phyloP scores from a whole-genome alignment of 2,888 invertebrate genomes.

The Drosophila pseudotalamancana region DNA sequence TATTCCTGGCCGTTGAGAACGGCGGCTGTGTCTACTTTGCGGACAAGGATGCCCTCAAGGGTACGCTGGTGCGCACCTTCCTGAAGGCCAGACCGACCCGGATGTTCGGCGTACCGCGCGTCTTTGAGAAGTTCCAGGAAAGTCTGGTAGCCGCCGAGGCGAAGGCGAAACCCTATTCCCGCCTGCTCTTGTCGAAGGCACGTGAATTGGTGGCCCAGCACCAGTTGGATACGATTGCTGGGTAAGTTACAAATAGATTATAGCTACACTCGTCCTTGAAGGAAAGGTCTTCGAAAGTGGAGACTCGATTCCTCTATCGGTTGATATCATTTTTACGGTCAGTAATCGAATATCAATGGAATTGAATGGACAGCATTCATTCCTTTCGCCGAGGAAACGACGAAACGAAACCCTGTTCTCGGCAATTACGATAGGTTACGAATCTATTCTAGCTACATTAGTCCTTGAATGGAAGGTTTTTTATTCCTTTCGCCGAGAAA shows the following conservation, averaged over 20 bases:
- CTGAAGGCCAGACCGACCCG: slow-evolving; percentile 91
- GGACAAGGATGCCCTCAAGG: slow-evolving; percentile 94
- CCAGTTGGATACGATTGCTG: slow-evolving; percentile 86
- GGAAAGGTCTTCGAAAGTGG: background rate
- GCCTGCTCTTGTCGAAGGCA: slow-evolving; percentile 88
- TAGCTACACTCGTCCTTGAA: too few species aligned
- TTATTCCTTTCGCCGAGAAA: too few species aligned
- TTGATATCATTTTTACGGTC: too few species aligned
- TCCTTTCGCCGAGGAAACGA: too few species aligned
- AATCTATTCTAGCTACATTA: too few species aligned
- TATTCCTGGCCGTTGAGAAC: slow-evolving; percentile 85
- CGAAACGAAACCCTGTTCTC: too few species aligned
- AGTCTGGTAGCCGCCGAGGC: slow-evolving; percentile 90
- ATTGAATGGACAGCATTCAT: too few species aligned
- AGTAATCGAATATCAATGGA: too few species aligned
- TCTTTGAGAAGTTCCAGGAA: slow-evolving; percentile 97
- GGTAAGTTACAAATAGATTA: slow-evolving; percentile 83
- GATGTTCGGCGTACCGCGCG: slow-evolving; percentile 94
- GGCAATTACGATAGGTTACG: too few species aligned
- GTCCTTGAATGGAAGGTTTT: too few species aligned
- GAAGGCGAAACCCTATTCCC: slow-evolving; percentile 88
- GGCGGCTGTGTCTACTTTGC: slow-evolving; percentile 89
- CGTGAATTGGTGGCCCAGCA: slow-evolving; percentile 87
- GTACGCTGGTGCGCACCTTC: slow-evolving; percentile 90
- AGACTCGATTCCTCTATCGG: too few species aligned